These are phyloP conservation scores for Carettochelys insculpta DNA, from an alignment of 2,113 vertebrate genomes.

Conservation along the genomic window DNA sequence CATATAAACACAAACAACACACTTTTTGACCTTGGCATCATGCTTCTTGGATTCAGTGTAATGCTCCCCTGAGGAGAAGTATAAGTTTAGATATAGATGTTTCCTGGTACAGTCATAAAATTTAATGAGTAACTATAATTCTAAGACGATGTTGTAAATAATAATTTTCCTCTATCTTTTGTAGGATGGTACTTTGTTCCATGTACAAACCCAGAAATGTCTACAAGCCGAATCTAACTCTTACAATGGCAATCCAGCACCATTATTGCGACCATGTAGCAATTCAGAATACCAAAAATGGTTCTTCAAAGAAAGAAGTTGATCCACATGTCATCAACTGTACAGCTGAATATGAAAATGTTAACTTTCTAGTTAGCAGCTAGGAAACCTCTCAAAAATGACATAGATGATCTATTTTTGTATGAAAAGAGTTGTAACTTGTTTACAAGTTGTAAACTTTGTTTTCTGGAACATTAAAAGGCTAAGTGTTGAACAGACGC, in stretches of 20 bases:
- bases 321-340: constrained; percentile 4
- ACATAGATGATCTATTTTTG: constrained; percentile 34
- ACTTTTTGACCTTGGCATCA: neutral
- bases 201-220: constrained; percentile 86
- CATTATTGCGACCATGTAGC: constrained; percentile 83
- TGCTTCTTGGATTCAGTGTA: neutral
- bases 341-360: neutral
- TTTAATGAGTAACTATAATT: neutral
- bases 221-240: constrained; percentile 80
- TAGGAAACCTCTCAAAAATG: constrained; percentile 22
- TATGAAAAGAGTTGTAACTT: constrained; percentile 48
- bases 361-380: constrained; percentile 5
- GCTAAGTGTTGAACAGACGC: constrained; percentile 7
- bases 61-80: neutral
- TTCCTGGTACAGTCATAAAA: neutral
- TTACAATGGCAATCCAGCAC: constrained; percentile 76
- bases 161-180: constrained; percentile 42
- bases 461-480: constrained; percentile 39
- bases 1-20: neutral
- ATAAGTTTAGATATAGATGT: neutral
- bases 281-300: constrained; percentile 84
- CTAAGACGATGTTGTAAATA: neutral
- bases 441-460: constrained; percentile 37
- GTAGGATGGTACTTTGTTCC: constrained; percentile 88
- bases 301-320: constrained; percentile 89